phyloP scores from a whole-genome alignment of 2,888 invertebrate genomes.

The Liodrosophila aerea region DNA sequence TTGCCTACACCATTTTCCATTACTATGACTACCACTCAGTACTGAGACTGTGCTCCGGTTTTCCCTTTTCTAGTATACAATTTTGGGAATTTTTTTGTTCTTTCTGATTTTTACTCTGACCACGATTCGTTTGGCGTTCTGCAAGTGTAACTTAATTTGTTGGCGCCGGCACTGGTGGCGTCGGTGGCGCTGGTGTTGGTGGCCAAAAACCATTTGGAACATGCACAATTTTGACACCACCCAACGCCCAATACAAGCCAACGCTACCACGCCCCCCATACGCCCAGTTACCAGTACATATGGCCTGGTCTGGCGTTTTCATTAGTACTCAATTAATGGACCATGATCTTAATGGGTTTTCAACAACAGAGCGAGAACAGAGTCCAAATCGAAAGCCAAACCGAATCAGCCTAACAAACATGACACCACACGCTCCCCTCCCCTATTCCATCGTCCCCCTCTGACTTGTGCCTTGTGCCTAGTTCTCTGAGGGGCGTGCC shows the following conservation, averaged over 20 bases:
- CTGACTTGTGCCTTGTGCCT: no score
- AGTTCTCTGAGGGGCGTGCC: slow-evolving; percentile 19
- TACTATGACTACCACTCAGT: slow-evolving; percentile 15
- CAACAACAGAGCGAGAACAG: slow-evolving; percentile 48
- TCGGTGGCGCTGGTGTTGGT: background rate
- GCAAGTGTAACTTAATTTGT: slow-evolving; percentile 74
- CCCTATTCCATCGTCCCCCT: background rate
- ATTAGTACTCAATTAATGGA: slow-evolving; percentile 78
- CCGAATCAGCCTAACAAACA: slow-evolving; percentile 39
- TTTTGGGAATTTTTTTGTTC: background rate
- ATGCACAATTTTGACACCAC: slow-evolving; percentile 72
- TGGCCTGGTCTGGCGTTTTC: slow-evolving; percentile 57
- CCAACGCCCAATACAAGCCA: slow-evolving; percentile 1
- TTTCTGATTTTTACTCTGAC: slow-evolving; percentile 14
- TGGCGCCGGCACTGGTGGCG: slow-evolving; percentile 15
- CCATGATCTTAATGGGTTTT: slow-evolving; percentile 78
- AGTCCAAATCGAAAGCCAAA: slow-evolving; percentile 38
- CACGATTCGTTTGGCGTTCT: slow-evolving; percentile 60
- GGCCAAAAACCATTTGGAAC: slow-evolving; percentile 68
- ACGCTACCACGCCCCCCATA: background rate
- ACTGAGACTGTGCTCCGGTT: slow-evolving; percentile 8
- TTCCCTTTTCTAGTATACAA: background rate
- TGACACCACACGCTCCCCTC: slow-evolving; percentile 3
- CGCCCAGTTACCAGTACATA: slow-evolving; percentile 61
- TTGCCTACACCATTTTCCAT: slow-evolving; percentile 27